phyloP scores from a whole-genome alignment of 2,797 vertebrate species.

The Sparidentex hasta region DNA sequence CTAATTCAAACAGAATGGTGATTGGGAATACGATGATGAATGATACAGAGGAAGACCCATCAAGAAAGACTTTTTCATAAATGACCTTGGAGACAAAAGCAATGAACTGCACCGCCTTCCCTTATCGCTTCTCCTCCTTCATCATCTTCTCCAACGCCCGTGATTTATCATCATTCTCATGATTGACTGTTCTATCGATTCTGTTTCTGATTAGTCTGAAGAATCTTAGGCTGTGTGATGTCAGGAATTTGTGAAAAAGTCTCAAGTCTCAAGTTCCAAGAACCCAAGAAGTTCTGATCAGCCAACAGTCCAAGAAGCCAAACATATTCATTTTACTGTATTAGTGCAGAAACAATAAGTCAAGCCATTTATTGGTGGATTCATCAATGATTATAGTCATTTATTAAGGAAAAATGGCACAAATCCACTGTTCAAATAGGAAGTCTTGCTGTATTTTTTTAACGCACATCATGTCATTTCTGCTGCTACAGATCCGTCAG shows the following conservation, averaged over 20 bases:
- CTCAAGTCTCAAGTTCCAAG: neutral
- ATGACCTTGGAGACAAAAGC: slow-evolving; percentile 62
- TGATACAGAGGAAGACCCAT: slow-evolving; percentile 44
- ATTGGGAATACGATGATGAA: slow-evolving; percentile 65
- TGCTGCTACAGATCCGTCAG: too few species aligned
- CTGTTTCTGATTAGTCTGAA: neutral
- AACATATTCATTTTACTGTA: neutral
- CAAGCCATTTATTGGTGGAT: neutral
- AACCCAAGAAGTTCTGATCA: neutral
- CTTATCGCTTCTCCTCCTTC: slow-evolving; percentile 15
- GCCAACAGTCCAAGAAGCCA: neutral
- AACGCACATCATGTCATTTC: too few species aligned
- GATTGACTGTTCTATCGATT: neutral
- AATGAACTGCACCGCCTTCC: slow-evolving; percentile 29
- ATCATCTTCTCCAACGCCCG: neutral
- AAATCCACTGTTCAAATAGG: neutral
- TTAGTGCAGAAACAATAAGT: neutral
- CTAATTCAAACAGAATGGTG: slow-evolving; percentile 68
- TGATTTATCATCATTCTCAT: slow-evolving; percentile 12
- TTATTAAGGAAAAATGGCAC: neutral
- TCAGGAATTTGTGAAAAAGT: neutral
- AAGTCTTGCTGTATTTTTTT: neutral
- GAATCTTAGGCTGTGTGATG: neutral
- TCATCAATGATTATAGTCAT: neutral
- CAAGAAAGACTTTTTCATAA: slow-evolving; percentile 35